Conservation (phyloP, 2,113 vertebrate species). For the Zeus faber region DNA sequence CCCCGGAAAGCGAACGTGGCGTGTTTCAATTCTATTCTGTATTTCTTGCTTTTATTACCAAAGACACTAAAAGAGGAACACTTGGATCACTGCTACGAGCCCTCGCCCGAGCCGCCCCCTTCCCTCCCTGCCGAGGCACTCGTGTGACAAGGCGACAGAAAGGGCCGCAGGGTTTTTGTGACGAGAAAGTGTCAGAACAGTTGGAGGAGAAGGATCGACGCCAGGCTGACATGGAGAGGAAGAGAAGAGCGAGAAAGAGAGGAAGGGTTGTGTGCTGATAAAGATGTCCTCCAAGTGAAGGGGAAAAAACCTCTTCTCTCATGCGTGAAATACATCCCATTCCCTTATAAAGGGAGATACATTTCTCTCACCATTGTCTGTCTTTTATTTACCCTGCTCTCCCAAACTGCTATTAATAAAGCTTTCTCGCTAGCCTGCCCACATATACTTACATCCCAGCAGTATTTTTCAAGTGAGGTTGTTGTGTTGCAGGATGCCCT, state of each 20-base stretch:
- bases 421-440: slow-evolving; percentile 13
- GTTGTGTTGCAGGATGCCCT: too few species aligned
- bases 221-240: background rate
- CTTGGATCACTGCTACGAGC: too few species aligned
- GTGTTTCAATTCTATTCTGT: too few species aligned
- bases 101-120: too few species aligned
- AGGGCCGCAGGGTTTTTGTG: background rate
- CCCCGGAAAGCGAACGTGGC: too few species aligned
- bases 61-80: too few species aligned
- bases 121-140: too few species aligned
- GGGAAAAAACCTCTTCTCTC: background rate
- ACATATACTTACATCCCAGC: too few species aligned
- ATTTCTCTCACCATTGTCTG: background rate
- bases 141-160: background rate
- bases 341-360: background rate
- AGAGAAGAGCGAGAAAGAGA: background rate
- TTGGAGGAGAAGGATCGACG: background rate
- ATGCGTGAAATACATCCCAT: background rate
- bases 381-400: background rate
- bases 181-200: background rate
- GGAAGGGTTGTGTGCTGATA: background rate
- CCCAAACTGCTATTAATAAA: slow-evolving; percentile 3
- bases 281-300: background rate
- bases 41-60: too few species aligned
- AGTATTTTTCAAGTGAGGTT: too few species aligned